These are phyloP conservation scores for human (Homo sapiens) DNA, from an alignment of 2,113 vertebrate genomes.

Conservation along the genomic window GRCh38 chr2:204611001-204611500, in stretches of 20 bases:
- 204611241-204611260: neutral
- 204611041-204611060: slow-evolving; percentile 28
- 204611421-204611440: slow-evolving; percentile 50
- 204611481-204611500: slow-evolving; percentile 60
- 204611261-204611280: neutral
- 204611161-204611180: neutral
- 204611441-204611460: slow-evolving; percentile 51
- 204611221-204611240: neutral
- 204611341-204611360: slow-evolving; percentile 18
- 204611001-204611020: neutral
- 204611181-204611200: slow-evolving; percentile 6
- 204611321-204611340: slow-evolving; percentile 65
- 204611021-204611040: neutral
- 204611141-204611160: neutral
- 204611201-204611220: neutral
- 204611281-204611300: slow-evolving; percentile 31
- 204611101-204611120: slow-evolving; percentile 29
- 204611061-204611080: neutral
- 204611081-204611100: slow-evolving; percentile 56
- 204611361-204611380: slow-evolving; percentile 50
- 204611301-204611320: slow-evolving; percentile 46
- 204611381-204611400: slow-evolving; percentile 27
- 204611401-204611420: slow-evolving; percentile 55
- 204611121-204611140: neutral
- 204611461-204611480: slow-evolving; percentile 57